phyloP scores from a whole-genome alignment of 92 coral and sea anemone genomes.

The Umimayanthus kanabou region DNA sequence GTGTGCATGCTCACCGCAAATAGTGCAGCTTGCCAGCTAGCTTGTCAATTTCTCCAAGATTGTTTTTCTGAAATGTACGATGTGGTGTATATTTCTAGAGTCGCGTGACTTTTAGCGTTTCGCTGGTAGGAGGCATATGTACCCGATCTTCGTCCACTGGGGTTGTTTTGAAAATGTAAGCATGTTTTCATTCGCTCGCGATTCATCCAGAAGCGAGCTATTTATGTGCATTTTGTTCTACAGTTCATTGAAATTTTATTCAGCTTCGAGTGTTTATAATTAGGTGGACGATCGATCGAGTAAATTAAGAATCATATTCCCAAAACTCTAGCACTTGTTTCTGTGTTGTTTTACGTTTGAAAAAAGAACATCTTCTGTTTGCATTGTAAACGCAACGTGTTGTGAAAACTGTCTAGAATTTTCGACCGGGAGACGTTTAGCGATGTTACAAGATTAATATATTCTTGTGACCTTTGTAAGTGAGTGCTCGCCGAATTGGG shows the following conservation, averaged over 20 bases:
- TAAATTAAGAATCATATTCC: not conserved
- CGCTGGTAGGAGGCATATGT: slow-evolving; percentile 17
- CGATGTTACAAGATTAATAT: slow-evolving; percentile 17
- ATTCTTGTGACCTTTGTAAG: slow-evolving; percentile 33
- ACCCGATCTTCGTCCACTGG: not conserved
- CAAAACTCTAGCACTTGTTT: not conserved
- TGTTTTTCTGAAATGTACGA: not conserved
- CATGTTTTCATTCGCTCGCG: not conserved
- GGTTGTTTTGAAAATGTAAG: slow-evolving; percentile 5
- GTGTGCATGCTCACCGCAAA: not conserved
- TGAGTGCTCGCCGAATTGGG: not conserved
- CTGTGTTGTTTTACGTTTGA: not conserved
- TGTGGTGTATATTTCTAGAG: not conserved
- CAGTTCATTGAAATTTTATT: not conserved
- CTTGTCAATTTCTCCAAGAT: not conserved
- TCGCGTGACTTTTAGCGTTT: slow-evolving; percentile 42
- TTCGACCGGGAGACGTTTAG: slow-evolving; percentile 1
- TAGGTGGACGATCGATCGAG: not conserved
- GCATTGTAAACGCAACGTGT: slow-evolving; percentile 13
- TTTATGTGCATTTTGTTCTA: not conserved
- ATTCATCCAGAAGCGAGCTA: not conserved
- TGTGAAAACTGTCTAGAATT: slow-evolving; percentile 18
- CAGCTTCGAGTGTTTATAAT: not conserved
- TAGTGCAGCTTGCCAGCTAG: not conserved
- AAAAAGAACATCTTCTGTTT: slow-evolving; percentile 1